Percentiles rank a stretch among this genome's conserved stretches.
Evolutionary conservation across 2,113 vertebrate species (phyloP).

Genomic region (Pelecanoides urinatrix): DNA sequence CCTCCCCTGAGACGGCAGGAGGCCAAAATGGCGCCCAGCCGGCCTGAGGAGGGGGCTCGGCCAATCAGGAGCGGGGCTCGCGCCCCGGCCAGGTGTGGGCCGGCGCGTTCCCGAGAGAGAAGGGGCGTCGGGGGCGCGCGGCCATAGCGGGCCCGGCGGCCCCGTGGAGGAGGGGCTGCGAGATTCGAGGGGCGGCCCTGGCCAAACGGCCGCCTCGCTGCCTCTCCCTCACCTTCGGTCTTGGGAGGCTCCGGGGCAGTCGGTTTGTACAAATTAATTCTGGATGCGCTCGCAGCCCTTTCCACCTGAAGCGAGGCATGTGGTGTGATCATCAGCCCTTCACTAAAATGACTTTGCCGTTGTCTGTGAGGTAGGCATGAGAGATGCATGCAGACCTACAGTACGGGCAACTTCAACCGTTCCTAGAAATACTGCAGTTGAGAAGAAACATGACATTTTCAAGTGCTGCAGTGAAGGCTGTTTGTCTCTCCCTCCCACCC

Average conservation of each 20-base stretch:
- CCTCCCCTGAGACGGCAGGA: background rate
- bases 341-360: background rate
- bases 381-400: accelerated
- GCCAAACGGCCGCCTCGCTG: accelerated
- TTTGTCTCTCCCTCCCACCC: background rate
- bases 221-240: accelerated
- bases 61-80: background rate
- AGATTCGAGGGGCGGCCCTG: accelerated
- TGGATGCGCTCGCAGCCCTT: background rate
- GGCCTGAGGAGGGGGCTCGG: background rate
- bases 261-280: accelerated
- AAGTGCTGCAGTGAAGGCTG: background rate
- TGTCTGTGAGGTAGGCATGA: background rate
- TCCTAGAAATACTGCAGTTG: background rate
- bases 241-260: accelerated
- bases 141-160: no score
- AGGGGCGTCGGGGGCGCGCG: no score
- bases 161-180: no score
- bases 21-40: background rate
- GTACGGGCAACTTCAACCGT: background rate
- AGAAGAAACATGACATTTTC: background rate
- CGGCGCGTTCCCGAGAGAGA: background rate
- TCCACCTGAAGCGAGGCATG: accelerated
- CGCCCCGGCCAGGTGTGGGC: background rate
- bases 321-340: accelerated